Conservation (phyloP, 2,797 vertebrate genomes). For the Liasis olivaceus region DNA sequence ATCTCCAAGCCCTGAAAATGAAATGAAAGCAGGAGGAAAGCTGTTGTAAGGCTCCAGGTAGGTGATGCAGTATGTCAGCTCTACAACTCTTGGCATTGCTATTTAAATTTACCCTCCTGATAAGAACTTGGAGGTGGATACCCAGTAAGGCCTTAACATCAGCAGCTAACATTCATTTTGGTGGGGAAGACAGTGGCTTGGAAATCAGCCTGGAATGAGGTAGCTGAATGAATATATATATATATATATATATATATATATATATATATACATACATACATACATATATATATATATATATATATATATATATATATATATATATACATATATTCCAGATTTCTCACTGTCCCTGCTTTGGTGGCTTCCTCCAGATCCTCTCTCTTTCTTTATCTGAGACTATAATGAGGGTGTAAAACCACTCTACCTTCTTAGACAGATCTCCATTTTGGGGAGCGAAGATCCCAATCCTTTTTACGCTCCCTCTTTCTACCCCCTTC, state of each 20-base stretch:
- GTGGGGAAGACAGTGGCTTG: neutral
- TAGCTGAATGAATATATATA: neutral
- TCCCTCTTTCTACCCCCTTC: constrained; percentile 75
- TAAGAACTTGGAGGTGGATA: rapidly evolving
- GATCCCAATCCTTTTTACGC: constrained; percentile 78
- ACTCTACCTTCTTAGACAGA: constrained; percentile 69
- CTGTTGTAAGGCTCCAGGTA: neutral
- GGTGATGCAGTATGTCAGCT: neutral
- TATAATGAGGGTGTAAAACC: constrained; percentile 65
- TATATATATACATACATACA: neutral
- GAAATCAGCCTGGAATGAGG: neutral
- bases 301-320: neutral
- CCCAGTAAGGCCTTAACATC: rapidly evolving
- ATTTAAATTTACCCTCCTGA: neutral
- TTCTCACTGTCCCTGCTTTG: constrained; percentile 7
- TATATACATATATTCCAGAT: neutral
- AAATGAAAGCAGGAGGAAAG: neutral
- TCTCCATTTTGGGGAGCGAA: constrained; percentile 72
- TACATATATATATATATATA: too few species aligned
- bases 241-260: neutral
- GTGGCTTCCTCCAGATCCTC: neutral
- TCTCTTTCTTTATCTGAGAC: constrained; percentile 46
- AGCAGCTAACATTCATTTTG: neutral
- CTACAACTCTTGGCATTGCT: neutral
- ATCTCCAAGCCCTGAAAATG: neutral